phyloP scores from a whole-genome alignment of 2,797 vertebrate genomes.

The Cyprinella venusta region DNA sequence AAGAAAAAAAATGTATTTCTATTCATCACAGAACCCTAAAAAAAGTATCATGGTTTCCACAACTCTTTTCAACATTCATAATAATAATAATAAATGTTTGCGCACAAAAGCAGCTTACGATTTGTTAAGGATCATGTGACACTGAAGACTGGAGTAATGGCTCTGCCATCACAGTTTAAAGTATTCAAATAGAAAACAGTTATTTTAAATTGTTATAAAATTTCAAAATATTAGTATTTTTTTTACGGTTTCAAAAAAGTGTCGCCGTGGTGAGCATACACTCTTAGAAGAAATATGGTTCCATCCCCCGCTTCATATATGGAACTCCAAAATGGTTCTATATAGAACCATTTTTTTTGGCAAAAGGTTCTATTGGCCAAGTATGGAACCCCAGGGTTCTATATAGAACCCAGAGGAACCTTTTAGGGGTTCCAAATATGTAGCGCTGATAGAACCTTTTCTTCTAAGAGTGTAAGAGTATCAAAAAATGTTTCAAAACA shows the following conservation, averaged over 20 bases:
- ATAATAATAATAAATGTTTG: constrained; percentile 6
- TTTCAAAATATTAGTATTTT: background rate
- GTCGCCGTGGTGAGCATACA: background rate
- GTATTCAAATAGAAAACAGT: background rate
- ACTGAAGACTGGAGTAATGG: background rate
- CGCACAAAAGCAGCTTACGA: background rate
- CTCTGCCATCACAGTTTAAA: background rate
- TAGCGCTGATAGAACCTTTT: no score
- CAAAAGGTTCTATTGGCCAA: no score
- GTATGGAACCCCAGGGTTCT: no score
- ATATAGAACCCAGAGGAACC: no score
- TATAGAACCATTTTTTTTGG: no score
- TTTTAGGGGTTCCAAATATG: no score
- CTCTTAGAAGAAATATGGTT: no score
- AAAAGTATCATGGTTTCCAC: background rate
- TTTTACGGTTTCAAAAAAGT: background rate
- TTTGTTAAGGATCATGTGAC: background rate
- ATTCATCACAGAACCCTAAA: background rate
- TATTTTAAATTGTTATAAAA: no score
- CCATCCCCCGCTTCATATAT: no score
- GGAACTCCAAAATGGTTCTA: no score
- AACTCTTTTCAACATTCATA: background rate
- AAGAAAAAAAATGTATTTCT: background rate
- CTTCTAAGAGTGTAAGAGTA: no score
- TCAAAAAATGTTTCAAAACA: background rate